A percentile compares a stretch with the other conserved stretches of the same genome.
Conservation (phyloP, 2,797 vertebrate species). For the Cuniculus paca region DNA sequence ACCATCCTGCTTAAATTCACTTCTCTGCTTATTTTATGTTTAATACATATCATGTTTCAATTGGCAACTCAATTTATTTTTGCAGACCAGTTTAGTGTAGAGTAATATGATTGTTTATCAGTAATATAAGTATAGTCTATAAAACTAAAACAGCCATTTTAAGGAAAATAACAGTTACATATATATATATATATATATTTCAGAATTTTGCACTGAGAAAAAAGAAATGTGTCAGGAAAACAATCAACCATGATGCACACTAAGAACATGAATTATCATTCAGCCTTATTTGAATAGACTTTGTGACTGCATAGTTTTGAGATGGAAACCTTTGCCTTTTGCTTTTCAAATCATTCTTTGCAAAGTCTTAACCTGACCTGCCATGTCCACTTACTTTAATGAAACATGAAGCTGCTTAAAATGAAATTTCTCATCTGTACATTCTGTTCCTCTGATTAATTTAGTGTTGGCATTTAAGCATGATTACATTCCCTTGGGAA, state of each 20-base stretch:
- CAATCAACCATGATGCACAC: not conserved
- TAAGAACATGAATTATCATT: conserved; percentile 48
- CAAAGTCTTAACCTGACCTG: conserved; percentile 78
- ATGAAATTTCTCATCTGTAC: conserved; percentile 79
- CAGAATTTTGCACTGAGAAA: not conserved
- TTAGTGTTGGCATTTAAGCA: conserved; percentile 81
- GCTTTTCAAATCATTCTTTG: conserved; percentile 75
- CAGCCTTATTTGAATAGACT: conserved; percentile 66
- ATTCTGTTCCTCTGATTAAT: conserved; percentile 83
- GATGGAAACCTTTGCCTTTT: conserved; percentile 80
- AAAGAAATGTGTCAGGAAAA: conserved; percentile 31
- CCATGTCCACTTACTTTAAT: conserved; percentile 82
- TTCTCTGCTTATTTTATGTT: conserved; percentile 58
- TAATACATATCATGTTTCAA: conserved; percentile 50
- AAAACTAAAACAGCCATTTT: conserved; percentile 53
- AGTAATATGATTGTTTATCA: conserved; percentile 62
- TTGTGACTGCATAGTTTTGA: conserved; percentile 73
- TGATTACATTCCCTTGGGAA: conserved; percentile 79
- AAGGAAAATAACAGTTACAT: conserved; percentile 42
- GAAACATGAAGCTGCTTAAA: conserved; percentile 83
- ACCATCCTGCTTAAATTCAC: not conserved
- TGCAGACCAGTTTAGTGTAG: not conserved
- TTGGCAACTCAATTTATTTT: conserved; percentile 64
- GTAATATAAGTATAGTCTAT: conserved; percentile 14
- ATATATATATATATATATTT: not conserved